A percentile compares a stretch with the other conserved stretches of the same genome.
These are phyloP conservation scores for Folsomia candida DNA, from an alignment of 2,888 invertebrate genomes.

Conservation along the genomic window DNA sequence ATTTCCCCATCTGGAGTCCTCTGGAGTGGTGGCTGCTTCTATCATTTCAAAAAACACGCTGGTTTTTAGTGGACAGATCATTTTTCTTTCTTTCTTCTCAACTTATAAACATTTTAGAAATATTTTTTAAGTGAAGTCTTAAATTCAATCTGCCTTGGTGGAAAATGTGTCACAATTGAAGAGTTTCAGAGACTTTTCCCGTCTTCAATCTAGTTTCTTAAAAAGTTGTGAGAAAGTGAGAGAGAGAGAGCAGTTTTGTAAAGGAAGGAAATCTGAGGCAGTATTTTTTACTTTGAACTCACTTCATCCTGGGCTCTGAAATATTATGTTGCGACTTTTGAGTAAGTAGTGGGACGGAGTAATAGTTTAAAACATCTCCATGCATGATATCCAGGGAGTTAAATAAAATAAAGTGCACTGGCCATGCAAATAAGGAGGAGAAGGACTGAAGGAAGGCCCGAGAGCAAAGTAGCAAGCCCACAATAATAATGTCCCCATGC, in stretches of 20 bases:
- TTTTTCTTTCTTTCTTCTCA: constrained; percentile 8
- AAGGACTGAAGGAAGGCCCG: not conserved
- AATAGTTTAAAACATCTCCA: not conserved
- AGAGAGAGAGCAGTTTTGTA: too few species aligned
- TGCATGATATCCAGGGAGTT: not conserved
- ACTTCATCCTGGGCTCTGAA: not conserved
- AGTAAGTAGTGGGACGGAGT: not conserved
- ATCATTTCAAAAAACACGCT: not conserved
- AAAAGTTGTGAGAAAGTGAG: not conserved
- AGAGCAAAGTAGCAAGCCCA: not conserved
- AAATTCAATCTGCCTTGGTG: too few species aligned
- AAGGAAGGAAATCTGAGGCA: too few species aligned
- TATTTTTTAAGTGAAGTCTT: too few species aligned
- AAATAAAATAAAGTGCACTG: not conserved
- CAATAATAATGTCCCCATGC: not conserved
- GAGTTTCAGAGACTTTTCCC: too few species aligned
- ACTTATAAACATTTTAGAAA: constrained; percentile 16
- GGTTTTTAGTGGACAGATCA: not conserved
- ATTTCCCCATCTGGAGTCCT: not conserved
- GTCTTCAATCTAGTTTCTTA: too few species aligned
- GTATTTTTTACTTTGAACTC: too few species aligned
- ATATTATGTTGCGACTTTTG: not conserved
- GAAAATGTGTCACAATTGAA: too few species aligned
- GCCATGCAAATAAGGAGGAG: not conserved
- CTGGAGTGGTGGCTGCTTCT: too few species aligned